Conservation (phyloP, 2,888 invertebrate genomes). For the Drosophila incognita region DNA sequence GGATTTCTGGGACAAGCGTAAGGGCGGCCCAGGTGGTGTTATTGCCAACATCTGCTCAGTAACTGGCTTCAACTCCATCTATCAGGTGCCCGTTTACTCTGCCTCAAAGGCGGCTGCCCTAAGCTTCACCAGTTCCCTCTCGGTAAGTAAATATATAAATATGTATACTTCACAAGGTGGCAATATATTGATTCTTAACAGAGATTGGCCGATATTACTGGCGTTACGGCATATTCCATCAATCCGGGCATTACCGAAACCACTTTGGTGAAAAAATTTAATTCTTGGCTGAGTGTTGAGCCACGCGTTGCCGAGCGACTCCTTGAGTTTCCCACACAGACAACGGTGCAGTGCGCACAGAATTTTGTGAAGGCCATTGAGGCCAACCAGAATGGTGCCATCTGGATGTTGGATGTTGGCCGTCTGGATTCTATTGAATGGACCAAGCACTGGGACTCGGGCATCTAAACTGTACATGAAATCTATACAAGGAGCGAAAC, state of each 20-base stretch:
- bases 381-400: conserved; percentile 79
- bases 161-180: not conserved
- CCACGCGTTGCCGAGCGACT: conserved; percentile 56
- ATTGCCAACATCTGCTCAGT: conserved; percentile 84
- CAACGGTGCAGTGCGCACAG: conserved; percentile 68
- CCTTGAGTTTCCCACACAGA: conserved; percentile 55
- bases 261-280: conserved; percentile 60
- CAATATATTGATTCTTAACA: conserved; percentile 1
- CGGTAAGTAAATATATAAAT: conserved; percentile 68
- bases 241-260: conserved; percentile 75
- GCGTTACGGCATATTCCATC: conserved; percentile 67
- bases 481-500: not conserved
- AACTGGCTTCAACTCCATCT: conserved; percentile 75
- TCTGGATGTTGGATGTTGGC: conserved; percentile 82
- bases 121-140: conserved; percentile 83
- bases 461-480: conserved; percentile 46
- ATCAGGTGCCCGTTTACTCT: conserved; percentile 82
- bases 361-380: conserved; percentile 81
- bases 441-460: conserved; percentile 74
- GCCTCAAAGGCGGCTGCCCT: conserved; percentile 84
- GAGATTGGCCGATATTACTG: conserved; percentile 67
- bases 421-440: conserved; percentile 65
- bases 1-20: conserved; percentile 84
- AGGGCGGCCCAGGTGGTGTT: conserved; percentile 84
- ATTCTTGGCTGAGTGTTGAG: conserved; percentile 71